Base-by-base conservation (phyloP, 2,113 vertebrate species). In the Gymnarchus niloticus region DNA sequence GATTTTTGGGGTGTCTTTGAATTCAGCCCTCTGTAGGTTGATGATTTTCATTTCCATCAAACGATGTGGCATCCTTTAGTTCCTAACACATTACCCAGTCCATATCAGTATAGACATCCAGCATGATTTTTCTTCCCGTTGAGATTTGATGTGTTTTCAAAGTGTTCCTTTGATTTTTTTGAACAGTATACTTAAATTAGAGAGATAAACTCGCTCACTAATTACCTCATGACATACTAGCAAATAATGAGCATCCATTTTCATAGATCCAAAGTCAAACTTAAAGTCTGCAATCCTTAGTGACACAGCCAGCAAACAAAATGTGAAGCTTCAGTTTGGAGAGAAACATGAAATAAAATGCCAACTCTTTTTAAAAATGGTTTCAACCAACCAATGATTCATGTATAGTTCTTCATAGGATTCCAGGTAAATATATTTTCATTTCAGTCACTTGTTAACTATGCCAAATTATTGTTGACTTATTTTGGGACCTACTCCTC, bases 351-450 rank as follows among this genome's bases (percentile, higher is more conserved):
- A 33, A 12, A 33, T 10, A 61, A 61, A 61, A 61, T 28, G n/a
- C 2, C n/a, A n/a, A 8, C 21, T 59, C n/a, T 61, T 28, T 61
- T 61, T 25, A 61, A 61, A 61, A 61, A 12, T 8, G 3, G 12
- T 61, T 61, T 61, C 57, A 61, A n/a, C n/a, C n/a, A n/a, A n/a
- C n/a, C n/a, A n/a, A n/a, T n/a, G 57, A 61, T 61, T 69, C 25
- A 28, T 3, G 3, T 28, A 61, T 61, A 61, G 25, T 10, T 61
- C 8, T 28, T 61, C 28, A n/a, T 14, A 25, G 23, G 33, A 33
- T 65, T 33, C 25, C 25, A 65, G 59, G 41, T 69, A 69, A 69
- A 41, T 37, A 41, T 19, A 69, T 19, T 17, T 10, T 69, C 33
- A 41, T 37, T 0, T 69, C 41, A 17, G 65, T 41, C 65, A 69